Base-by-base conservation (phyloP, 2,113 vertebrate species). In the Aldabrachelys gigantea region DNA sequence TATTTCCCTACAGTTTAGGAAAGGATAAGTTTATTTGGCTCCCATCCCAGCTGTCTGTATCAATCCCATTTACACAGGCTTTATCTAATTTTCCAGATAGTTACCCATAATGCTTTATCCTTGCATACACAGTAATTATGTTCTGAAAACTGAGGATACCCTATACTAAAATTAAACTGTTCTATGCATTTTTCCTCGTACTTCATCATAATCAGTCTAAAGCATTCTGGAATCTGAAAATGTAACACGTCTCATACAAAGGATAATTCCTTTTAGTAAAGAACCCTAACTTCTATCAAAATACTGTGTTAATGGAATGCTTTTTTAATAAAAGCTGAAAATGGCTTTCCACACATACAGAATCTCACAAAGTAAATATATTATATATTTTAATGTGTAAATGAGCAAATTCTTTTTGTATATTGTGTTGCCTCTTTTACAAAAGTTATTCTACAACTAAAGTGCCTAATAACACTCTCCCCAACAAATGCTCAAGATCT, bases 1-100 rank as follows among this genome's bases (percentile, higher is more conserved):
- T 90, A 89, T 78, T 82, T 89, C 92, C 88, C 89, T 93, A 59
- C 87, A 91, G 24, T 41, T 90, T 90, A 92, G 80, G 80, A 89
- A 90, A 90, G 41, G 0, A 80, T 84, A 50, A 50, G 59, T 56
- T 91, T 81, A 12, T 22, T 56, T 80, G 49, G 24, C 35, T 95
- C 47, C 92, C 82, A 82, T 57, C 41, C 24, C 41, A 54, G 65
- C 53, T 87, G 83, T n/a, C 91, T 81, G 50, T 10, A 88, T 10
- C 53, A 95, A 92, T 29, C 27, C 50, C 65, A 85, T 21, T 90
- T 81, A 82, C 80, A 90, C 2, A 57, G 76, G 31, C 41, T 90
- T 89, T 80, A 94, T 80, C 52, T 82, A 69, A 29, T 92, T 95
- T 95, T 90, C 81, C 89, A 89, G n/a, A 56, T 84, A 52, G 57